A percentile compares a stretch with the other conserved stretches of the same genome.
Evolutionary conservation across 2,797 vertebrate species (phyloP).

Genomic region (Rhinichthys osculus): DNA sequence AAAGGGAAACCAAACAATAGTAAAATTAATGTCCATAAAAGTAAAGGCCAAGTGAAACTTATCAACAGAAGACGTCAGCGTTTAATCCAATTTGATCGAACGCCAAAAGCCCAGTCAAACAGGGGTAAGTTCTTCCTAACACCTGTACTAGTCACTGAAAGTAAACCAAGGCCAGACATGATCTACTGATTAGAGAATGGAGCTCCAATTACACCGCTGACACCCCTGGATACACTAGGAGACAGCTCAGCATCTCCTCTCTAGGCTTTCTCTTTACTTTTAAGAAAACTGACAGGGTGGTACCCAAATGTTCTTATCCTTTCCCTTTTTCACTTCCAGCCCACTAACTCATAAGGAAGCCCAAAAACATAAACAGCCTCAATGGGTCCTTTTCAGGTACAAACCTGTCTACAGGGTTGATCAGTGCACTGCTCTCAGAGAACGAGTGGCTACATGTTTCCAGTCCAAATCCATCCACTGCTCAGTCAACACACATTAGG

Average conservation of each 20-base stretch:
- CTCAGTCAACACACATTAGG: slow-evolving; percentile 37
- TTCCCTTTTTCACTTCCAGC: slow-evolving; percentile 53
- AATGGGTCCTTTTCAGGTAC: slow-evolving; percentile 49
- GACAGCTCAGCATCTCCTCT: slow-evolving; percentile 69
- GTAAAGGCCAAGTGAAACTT: background rate
- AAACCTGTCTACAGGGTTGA: slow-evolving; percentile 70
- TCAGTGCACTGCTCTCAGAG: slow-evolving; percentile 59
- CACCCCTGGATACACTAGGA: slow-evolving; percentile 66
- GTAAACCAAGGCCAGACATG: background rate
- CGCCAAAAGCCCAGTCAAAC: slow-evolving; percentile 28
- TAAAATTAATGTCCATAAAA: slow-evolving; percentile 2
- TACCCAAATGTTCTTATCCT: slow-evolving; percentile 61
- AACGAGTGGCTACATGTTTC: slow-evolving; percentile 76
- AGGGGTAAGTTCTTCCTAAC: slow-evolving; percentile 42
- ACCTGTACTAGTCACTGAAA: slow-evolving; percentile 17
- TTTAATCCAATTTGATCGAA: slow-evolving; percentile 53
- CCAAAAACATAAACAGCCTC: slow-evolving; percentile 22
- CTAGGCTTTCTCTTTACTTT: slow-evolving; percentile 72
- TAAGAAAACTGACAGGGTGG: slow-evolving; percentile 68
- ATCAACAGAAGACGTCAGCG: background rate
- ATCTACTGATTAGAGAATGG: slow-evolving; percentile 48
- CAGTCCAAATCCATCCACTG: slow-evolving; percentile 63
- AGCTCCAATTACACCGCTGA: slow-evolving; percentile 68
- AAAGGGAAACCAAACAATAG: background rate
- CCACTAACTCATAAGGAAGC: background rate